Base-by-base conservation (phyloP, 2,797 vertebrate species). In the Lutjanus campechanus region DNA sequence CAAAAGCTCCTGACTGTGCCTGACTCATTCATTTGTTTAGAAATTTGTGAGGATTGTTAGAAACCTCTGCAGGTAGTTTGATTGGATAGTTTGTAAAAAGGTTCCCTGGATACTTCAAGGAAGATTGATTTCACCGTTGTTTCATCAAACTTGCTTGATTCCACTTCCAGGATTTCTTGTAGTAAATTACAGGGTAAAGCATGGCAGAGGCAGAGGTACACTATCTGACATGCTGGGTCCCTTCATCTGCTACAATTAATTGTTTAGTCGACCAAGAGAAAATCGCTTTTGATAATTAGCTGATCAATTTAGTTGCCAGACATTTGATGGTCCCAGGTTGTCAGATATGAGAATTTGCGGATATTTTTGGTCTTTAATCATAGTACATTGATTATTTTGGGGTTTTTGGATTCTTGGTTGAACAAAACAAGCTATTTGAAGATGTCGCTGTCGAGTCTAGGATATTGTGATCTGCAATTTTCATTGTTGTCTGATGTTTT, bases 1-100 rank as follows among this genome's bases (percentile, higher is more conserved):
- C 8, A 64, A 5, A 36, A 36, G 55, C 20, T 56, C 22, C 73
- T n/a, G 15, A 36, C 47, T 62, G 73, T 64, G 51, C 50, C 54
- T 40, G 62, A 51, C 44, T 54, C 54, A 76, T 47, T 55, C 20
- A 36, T 16, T 44, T 15, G 19, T 56, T 67, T 36, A 69, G 46
- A 47, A 51, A 64, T 41, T 58, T 22, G 36, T 63, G 36, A 50
- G 16, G 17, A 73, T 5, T 68, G 49, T 47, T 20, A 36, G 50
- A 69, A 63, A 55, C 17, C 16, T 63, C 67, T 19, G 11, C 46
- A 17, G 44, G 13, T 13, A 8, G 51, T 22, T 9, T 62, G 43
- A 25, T 22, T 47, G n/a, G 46, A 29, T 54, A 41, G 70, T 70
- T 76, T 47, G 7, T 16, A 20, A 29, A 19, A 20, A 2, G 43